Evolutionary conservation across 2,113 vertebrate species (phyloP), one percentile per base, ranked within the genome.

Genomic region (Pseudopodoces humilis): DNA sequence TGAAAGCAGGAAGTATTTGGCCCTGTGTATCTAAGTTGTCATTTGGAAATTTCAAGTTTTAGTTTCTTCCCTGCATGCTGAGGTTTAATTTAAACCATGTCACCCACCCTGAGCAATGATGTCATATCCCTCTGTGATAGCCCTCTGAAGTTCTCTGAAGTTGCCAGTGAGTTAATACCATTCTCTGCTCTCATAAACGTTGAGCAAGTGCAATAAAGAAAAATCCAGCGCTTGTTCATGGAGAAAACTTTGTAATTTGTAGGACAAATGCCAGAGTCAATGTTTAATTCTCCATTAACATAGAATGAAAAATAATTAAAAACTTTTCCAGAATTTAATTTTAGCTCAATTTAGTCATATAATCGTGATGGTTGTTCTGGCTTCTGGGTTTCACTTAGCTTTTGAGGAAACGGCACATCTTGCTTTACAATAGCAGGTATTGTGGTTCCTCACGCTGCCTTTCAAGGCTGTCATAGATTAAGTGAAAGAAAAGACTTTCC

Each of bases 1-100:
- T 15, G 30, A 96, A 92, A 96, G 62, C 50, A 71, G 93, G 77
- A 95, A 63, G 31, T 25, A 90, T 93, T 95, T 97, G 90, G 77
- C 79, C 50, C 67, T 84, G 28, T 72, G 33, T 69, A 72, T 79
- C 79, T 77, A 88, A 93, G 41, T 79, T 96, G 95, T 95, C 93
- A 94, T 94, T 97, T 97, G 77, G 72, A 98, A 96, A 96, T 96
- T 87, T 97, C 88, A 88, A 67, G 92, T 86, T 91, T 95, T 91
- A 53, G 52, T 84, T 96, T 95, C 89, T 96, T 89, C 88, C 35
- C 72, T 79, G 18, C 50, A 31, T 88, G 87, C 62, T 84, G 70
- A 94, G 41, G 58, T 94, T 96, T 96, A 97, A 97, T 97, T 96
- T 96, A 96, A 97, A 94, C 58, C 83, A 83, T 90, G 88, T 74